phyloP scores from a whole-genome alignment of 2,113 vertebrate genomes.

The Aptenodytes patagonicus region DNA sequence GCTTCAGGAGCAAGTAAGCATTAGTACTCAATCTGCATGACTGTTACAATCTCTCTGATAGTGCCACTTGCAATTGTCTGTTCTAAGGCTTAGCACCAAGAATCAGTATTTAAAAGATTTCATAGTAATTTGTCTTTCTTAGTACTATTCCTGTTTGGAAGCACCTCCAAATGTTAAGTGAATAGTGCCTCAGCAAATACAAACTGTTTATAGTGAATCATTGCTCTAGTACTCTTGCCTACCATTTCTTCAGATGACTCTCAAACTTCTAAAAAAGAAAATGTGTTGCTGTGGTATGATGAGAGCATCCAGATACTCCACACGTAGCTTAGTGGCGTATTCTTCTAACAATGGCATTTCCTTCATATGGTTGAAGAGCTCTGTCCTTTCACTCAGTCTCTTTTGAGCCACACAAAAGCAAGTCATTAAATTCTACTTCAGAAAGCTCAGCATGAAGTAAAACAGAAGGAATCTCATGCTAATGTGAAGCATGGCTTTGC shows the following conservation, averaged over 20 bases:
- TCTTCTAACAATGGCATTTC: background rate
- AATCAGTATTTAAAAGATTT: background rate
- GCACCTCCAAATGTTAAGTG: background rate
- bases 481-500: background rate
- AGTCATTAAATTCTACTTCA: background rate
- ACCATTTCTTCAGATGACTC: background rate
- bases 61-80: background rate
- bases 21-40: background rate
- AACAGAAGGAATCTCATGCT: background rate
- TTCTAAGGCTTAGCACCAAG: background rate
- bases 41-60: background rate
- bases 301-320: background rate
- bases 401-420: background rate
- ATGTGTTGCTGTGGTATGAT: background rate
- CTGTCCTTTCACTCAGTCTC: background rate
- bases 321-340: background rate
- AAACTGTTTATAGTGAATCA: background rate
- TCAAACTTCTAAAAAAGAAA: background rate
- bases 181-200: background rate
- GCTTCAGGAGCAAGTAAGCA: conserved; percentile 82
- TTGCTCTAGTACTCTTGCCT: background rate
- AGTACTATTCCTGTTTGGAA: background rate
- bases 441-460: background rate
- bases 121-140: background rate
- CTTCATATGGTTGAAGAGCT: background rate